Percentiles rank a stretch among this genome's conserved stretches.
These are phyloP conservation scores for Neoitamus cyanurus DNA, from an alignment of 2,888 invertebrate genomes.

Conservation along the genomic window DNA sequence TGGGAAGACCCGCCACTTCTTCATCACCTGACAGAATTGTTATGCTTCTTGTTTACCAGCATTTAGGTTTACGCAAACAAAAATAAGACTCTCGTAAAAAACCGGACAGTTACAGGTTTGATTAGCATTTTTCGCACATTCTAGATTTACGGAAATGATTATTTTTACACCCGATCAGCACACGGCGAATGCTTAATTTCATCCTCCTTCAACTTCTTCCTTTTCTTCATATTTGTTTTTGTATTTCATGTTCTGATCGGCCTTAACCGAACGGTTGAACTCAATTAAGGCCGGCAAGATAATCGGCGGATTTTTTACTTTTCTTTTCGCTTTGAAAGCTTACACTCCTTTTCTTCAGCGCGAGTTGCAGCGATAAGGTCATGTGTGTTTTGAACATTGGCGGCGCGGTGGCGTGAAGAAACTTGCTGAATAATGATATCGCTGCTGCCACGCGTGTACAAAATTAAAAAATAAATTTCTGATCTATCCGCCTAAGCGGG, in stretches of 20 bases:
- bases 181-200: not conserved
- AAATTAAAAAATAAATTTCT: not conserved
- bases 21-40: not conserved
- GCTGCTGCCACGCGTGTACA: not conserved
- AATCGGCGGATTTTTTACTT: not conserved
- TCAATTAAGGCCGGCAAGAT: not conserved
- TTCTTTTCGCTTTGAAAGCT: not conserved
- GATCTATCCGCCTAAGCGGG: not conserved
- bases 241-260: not conserved
- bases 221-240: not conserved
- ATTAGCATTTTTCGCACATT: not conserved
- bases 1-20: not conserved
- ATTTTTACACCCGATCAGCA: not conserved
- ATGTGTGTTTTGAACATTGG: not conserved
- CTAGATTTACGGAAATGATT: not conserved
- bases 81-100: not conserved
- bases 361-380: not conserved
- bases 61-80: not conserved
- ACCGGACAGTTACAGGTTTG: not conserved
- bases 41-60: not conserved
- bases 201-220: not conserved
- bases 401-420: not conserved
- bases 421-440: not conserved
- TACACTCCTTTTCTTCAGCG: not conserved
- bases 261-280: slow-evolving; percentile 11